A percentile compares a stretch with the other conserved stretches of the same genome.
These are phyloP conservation scores for Porites australiensis DNA, from an alignment of 64 coral and sea anemone species.

Conservation along the genomic window DNA sequence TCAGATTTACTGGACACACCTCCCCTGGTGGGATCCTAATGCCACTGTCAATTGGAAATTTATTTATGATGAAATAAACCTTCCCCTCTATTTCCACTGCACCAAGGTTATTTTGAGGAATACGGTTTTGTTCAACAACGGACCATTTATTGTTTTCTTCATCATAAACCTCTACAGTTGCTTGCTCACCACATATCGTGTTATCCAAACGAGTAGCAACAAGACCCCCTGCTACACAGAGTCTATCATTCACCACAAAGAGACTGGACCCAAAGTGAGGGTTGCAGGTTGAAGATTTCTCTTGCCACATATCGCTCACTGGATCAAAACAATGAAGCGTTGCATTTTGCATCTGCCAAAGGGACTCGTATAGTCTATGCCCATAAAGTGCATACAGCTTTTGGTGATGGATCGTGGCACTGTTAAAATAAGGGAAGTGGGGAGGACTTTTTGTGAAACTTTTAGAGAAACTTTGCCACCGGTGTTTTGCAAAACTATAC, in stretches of 20 bases:
- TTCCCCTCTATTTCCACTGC: conserved; percentile 33
- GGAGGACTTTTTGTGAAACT: background rate
- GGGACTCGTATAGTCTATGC: no score
- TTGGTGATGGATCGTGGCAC: background rate
- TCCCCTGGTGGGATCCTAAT: conserved; percentile 54
- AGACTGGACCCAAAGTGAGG: conserved; percentile 47
- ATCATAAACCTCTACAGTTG: conserved; percentile 39
- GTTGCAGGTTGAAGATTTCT: background rate
- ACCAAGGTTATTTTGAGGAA: conserved; percentile 42
- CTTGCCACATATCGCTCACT: background rate
- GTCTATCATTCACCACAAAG: conserved; percentile 7
- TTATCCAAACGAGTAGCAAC: no score
- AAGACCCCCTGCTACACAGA: background rate
- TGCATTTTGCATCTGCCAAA: background rate
- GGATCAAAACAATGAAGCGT: conserved; percentile 1
- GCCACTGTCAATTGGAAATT: conserved; percentile 37
- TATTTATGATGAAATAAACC: conserved; percentile 48
- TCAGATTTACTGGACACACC: conserved; percentile 21
- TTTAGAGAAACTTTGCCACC: background rate
- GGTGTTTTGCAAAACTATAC: background rate
- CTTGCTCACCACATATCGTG: background rate
- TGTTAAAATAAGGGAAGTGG: background rate
- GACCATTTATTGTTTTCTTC: conserved; percentile 22
- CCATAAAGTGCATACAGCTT: conserved; percentile 12
- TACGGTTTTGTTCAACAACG: conserved; percentile 22